Conservation (phyloP, 2,888 invertebrate species). For the Penaeus monodon region DNA sequence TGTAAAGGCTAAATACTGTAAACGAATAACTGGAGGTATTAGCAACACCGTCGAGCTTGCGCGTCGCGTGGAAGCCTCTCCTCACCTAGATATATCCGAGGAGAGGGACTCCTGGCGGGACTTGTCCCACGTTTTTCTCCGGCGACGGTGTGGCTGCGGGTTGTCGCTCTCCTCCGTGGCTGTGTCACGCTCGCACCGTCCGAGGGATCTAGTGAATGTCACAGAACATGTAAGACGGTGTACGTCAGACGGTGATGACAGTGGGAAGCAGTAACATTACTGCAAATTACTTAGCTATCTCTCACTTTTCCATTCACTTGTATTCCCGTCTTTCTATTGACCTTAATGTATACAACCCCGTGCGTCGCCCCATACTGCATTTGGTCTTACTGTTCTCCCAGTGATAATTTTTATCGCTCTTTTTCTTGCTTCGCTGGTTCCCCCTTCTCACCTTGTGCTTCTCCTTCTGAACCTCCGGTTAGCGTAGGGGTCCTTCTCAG, state of each 20-base stretch:
- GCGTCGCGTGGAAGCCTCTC: too few relatives aligned
- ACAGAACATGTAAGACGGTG: background rate
- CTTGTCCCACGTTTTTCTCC: constrained; percentile 62
- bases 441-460: constrained; percentile 33
- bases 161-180: constrained; percentile 62
- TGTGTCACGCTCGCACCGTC: constrained; percentile 49
- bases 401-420: background rate
- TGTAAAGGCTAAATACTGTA: too few relatives aligned
- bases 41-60: too few relatives aligned
- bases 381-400: background rate
- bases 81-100: constrained; percentile 58
- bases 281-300: too few relatives aligned
- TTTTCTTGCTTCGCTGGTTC: background rate
- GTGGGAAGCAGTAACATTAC: too few relatives aligned
- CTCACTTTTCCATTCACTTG: too few relatives aligned
- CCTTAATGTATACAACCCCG: too few relatives aligned
- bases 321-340: too few relatives aligned
- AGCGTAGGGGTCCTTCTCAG: constrained; percentile 87
- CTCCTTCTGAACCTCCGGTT: constrained; percentile 53
- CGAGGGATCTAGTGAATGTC: constrained; percentile 35
- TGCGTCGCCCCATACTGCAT: too few relatives aligned
- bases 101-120: constrained; percentile 63
- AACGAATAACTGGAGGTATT: too few relatives aligned
- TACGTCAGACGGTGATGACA: background rate
- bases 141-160: constrained; percentile 37